Conservation (phyloP, 2,888 invertebrate species). For the Keiferia lycopersicella region DNA sequence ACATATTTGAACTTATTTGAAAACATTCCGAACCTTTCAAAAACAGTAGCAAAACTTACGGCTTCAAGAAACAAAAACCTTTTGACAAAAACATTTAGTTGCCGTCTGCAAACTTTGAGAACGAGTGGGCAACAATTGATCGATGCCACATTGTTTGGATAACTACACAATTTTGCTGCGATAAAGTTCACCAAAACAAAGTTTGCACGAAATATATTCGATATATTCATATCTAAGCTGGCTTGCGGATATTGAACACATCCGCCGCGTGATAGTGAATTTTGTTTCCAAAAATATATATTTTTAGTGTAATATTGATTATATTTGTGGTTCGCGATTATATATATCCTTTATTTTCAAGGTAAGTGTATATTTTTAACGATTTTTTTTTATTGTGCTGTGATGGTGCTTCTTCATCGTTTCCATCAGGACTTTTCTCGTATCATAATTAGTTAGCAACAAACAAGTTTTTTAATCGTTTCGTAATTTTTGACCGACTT, state of each 20-base stretch:
- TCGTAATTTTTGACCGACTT: no score
- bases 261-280: slow-evolving; percentile 26
- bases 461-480: no score
- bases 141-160: slow-evolving; percentile 29
- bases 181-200: slow-evolving; percentile 19
- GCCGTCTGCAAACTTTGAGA: slow-evolving; percentile 50
- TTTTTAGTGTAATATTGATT: slow-evolving; percentile 2
- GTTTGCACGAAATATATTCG: slow-evolving; percentile 17
- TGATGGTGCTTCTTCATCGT: neutral
- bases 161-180: slow-evolving; percentile 36
- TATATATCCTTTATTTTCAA: neutral
- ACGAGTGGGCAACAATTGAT: slow-evolving; percentile 39
- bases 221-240: slow-evolving; percentile 30
- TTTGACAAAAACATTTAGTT: slow-evolving; percentile 5
- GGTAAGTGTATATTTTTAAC: no score
- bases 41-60: slow-evolving; percentile 5
- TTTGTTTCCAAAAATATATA: slow-evolving; percentile 12
- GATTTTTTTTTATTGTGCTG: no score
- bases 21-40: neutral
- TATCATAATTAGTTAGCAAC: no score
- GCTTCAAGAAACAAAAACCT: neutral
- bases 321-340: slow-evolving; percentile 1
- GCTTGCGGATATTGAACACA: slow-evolving; percentile 15
- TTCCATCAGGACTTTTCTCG: no score
- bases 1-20: neutral